Percentiles rank a stretch among this genome's conserved stretches.
Evolutionary conservation across 1,140 invertebrate species (phyloP).

Genomic region (Ceratoteleas bidentatus): DNA sequence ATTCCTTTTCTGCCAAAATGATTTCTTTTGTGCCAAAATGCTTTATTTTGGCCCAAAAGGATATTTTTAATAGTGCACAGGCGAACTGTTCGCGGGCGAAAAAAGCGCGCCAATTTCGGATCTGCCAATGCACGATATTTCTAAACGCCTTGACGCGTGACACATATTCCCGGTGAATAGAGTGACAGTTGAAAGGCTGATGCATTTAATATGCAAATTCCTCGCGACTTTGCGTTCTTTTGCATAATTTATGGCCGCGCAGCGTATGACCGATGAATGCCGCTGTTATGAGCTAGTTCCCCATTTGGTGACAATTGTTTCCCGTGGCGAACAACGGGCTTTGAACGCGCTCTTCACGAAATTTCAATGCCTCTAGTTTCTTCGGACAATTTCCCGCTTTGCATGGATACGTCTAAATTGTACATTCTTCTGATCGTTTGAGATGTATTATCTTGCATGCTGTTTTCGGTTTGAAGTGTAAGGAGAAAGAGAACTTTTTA

Average conservation of each 20-base stretch:
- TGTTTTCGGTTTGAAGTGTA: no score
- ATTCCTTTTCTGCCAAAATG: no score
- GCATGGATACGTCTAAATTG: no score
- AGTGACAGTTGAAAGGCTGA: conserved; percentile 40
- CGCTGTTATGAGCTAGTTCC: conserved; percentile 19
- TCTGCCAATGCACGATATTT: conserved; percentile 6
- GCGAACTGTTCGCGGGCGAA: conserved; percentile 2
- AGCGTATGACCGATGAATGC: conserved; percentile 14
- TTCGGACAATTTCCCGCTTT: background rate
- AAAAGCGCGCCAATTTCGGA: background rate
- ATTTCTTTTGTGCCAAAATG: no score
- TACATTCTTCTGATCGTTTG: no score
- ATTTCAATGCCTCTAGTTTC: background rate
- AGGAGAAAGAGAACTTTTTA: no score
- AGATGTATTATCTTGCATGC: no score
- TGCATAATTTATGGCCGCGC: conserved; percentile 36
- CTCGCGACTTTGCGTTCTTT: conserved; percentile 31
- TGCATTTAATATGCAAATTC: conserved; percentile 45
- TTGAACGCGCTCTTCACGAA: conserved; percentile 4
- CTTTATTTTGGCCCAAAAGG: no score
- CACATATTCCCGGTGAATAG: conserved; percentile 41
- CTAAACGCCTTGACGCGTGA: conserved; percentile 32
- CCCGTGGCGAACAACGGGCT: conserved; percentile 9
- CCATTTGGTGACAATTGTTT: conserved; percentile 37
- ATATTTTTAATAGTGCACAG: no score